Evolutionary conservation across 2,888 invertebrate genomes (phyloP).

Genomic region (Euproctis similis): DNA sequence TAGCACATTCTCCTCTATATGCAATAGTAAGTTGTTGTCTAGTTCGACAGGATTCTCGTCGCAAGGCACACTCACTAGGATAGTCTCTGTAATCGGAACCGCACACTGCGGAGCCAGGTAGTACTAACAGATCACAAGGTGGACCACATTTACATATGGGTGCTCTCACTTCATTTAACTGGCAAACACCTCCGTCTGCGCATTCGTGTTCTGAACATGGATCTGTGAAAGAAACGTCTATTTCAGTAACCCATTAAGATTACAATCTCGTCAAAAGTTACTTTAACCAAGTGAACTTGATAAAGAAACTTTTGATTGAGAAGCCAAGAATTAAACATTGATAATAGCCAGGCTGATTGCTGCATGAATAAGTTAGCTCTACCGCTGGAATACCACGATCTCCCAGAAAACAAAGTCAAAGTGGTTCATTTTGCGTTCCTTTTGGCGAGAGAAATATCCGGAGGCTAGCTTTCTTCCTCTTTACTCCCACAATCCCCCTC

Average conservation of each 20-base stretch:
- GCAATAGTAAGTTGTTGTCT: slow-evolving; percentile 84
- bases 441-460: no score
- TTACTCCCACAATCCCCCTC: no score
- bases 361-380: no score
- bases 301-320: no score
- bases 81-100: slow-evolving; percentile 88
- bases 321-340: no score
- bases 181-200: slow-evolving; percentile 86
- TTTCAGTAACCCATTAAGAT: neutral
- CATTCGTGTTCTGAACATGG: slow-evolving; percentile 88
- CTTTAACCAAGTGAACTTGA: no score
- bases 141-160: slow-evolving; percentile 89
- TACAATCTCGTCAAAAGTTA: no score
- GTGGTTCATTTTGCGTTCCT: no score
- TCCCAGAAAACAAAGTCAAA: no score
- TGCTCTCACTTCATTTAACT: slow-evolving; percentile 84
- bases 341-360: no score
- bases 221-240: slow-evolving; percentile 71
- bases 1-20: slow-evolving; percentile 88
- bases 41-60: slow-evolving; percentile 85
- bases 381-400: no score
- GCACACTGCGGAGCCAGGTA: slow-evolving; percentile 80
- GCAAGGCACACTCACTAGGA: slow-evolving; percentile 86
- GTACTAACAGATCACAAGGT: slow-evolving; percentile 83
- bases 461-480: no score